phyloP scores from a whole-genome alignment of 2,113 vertebrate genomes.

The Ochotona curzoniae region DNA sequence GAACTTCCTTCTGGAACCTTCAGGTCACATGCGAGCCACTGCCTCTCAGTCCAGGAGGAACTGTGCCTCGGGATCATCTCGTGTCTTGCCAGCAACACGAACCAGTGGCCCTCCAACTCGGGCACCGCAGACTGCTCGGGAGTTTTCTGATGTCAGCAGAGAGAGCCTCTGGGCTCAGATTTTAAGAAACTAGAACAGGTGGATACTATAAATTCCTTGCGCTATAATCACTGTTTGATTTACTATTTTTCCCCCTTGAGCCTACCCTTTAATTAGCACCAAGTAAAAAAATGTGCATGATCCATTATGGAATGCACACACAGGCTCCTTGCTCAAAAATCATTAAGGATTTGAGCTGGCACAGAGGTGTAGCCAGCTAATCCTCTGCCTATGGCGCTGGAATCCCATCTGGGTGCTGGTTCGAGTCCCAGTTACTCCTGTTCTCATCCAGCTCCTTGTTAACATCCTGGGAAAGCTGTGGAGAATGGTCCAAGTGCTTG shows the following conservation, averaged over 20 bases:
- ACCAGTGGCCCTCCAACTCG: neutral
- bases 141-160: neutral
- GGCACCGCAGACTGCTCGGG: neutral
- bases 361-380: no score
- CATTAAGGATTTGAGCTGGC: neutral
- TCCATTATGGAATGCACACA: neutral
- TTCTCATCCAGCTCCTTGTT: no score
- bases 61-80: neutral
- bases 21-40: neutral
- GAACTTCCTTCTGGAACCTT: neutral
- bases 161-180: neutral
- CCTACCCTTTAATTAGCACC: neutral
- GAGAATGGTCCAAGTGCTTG: no score
- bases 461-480: no score
- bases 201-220: neutral
- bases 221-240: neutral
- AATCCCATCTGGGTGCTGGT: no score
- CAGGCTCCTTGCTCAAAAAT: neutral
- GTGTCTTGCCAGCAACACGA: neutral
- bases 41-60: neutral
- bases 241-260: slow-evolving; percentile 8
- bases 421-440: no score
- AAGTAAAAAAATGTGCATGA: neutral
- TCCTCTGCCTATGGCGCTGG: no score
- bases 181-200: slow-evolving; percentile 15